Base-by-base conservation (phyloP, 2,888 invertebrate genomes). In the Melieria omissa region DNA sequence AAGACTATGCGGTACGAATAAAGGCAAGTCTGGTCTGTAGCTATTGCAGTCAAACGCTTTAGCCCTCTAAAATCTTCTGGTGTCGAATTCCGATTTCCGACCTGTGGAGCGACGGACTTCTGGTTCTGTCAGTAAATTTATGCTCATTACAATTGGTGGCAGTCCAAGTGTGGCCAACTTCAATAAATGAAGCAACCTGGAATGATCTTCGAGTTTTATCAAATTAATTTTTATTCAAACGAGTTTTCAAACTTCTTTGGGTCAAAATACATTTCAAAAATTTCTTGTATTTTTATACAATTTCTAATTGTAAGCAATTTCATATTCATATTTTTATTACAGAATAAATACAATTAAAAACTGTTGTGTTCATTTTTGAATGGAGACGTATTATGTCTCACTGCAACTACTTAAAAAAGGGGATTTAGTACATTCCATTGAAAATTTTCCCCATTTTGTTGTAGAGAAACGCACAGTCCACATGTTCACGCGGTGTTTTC, bases 191-290 rank as follows among this genome's bases (percentile, higher is more conserved):
- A 29, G 29, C 2, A 29, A 29, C 3, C 29, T 29, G 29, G 29
- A 29, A 46, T 57, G 10, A 57, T 57, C 52, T 55, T 52, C 72
- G 70, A 61, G 64, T 77, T 77, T 75, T 77, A 76, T 77, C 73
- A 78, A 78, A 73, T 72, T 64, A 72, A 73, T 74, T 75, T 78
- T 78, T 78, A 78, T 78, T 77, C 74, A 77, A 78, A 77, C 78
- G 73, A 74, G 67, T 78, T 75, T 75, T 78, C 68, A 75, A 78
- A 78, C 73, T 76, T 78, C 75, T 74, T 75, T 75, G 76, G 76
- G 73, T 77, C 76, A 77, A 77, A 78, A 77, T 77, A 76, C 75
- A 77, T 76, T 76, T 77, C 70, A 73, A 78, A 76, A 73, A 62
- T 62, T 67, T 41, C 61, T 68, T 73, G 62, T 55, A 52, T 57